Conservation (phyloP, 2,113 vertebrate species). For the Glaucidium brasilianum region DNA sequence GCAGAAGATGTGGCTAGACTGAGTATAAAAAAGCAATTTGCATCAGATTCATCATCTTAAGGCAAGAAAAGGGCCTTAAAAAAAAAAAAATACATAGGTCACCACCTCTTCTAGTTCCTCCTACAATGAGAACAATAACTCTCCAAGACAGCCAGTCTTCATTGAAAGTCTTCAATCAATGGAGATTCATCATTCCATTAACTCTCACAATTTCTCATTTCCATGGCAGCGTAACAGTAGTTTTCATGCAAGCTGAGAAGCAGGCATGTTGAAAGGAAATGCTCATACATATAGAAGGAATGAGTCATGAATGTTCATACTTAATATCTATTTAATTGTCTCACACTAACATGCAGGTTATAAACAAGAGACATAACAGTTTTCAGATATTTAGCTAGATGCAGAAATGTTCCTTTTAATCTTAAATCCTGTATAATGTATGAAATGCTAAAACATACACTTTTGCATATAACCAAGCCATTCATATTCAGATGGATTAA, state of each 20-base stretch:
- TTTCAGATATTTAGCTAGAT: conserved; percentile 15
- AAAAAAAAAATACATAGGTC: background rate
- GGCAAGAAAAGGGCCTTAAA: background rate
- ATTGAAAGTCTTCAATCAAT: conserved; percentile 36
- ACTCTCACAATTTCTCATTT: conserved; percentile 49
- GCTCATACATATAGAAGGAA: background rate
- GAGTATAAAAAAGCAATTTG: background rate
- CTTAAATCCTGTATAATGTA: background rate
- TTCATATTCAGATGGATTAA: conserved; percentile 32
- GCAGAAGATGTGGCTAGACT: background rate
- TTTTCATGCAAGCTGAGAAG: conserved; percentile 26
- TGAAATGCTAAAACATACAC: conserved; percentile 14
- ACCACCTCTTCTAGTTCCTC: background rate
- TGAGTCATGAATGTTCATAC: conserved; percentile 18
- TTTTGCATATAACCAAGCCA: background rate
- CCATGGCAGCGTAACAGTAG: conserved; percentile 4
- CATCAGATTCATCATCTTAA: background rate
- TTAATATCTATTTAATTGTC: conserved; percentile 16
- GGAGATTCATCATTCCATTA: conserved; percentile 44
- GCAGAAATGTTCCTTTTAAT: conserved; percentile 20
- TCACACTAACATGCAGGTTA: background rate
- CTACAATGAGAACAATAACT: background rate
- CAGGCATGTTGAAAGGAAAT: background rate
- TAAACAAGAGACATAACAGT: conserved; percentile 23
- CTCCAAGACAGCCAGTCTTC: conserved; percentile 10